Conservation (phyloP, 2,797 vertebrate species). For the Enteromius anoplus region DNA sequence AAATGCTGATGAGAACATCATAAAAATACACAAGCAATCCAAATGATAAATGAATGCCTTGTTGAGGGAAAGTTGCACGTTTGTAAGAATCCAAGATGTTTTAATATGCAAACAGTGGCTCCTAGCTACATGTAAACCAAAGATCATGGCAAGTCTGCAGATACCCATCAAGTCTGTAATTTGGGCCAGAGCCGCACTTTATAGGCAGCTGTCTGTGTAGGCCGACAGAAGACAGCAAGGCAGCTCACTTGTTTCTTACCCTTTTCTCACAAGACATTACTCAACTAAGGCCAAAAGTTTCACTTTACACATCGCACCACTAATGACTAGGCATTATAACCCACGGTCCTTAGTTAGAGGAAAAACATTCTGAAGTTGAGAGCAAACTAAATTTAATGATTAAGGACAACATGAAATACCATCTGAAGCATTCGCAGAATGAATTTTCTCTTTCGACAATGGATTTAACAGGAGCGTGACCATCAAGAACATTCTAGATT, state of each 20-base stretch:
- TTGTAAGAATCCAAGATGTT: neutral
- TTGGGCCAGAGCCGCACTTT: constrained; percentile 1
- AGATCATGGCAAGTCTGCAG: neutral
- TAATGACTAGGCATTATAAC: constrained; percentile 18
- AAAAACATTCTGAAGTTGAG: neutral
- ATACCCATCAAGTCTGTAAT: neutral
- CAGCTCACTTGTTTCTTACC: neutral
- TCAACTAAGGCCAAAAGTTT: constrained; percentile 21
- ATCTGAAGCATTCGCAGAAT: neutral
- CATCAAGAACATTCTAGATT: constrained; percentile 25
- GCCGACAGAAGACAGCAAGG: neutral
- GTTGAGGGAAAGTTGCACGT: neutral
- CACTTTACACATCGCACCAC: constrained; percentile 12
- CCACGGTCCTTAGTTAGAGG: neutral
- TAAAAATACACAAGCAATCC: neutral
- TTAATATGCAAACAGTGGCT: neutral
- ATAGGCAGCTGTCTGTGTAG: neutral
- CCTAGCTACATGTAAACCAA: neutral
- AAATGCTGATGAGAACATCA: neutral
- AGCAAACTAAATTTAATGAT: neutral
- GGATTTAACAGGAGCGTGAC: neutral
- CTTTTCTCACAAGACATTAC: neutral
- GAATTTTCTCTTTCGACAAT: constrained; percentile 15
- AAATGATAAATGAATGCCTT: neutral
- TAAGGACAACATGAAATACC: constrained; percentile 16